A percentile compares a stretch with the other conserved stretches of the same genome.
These are phyloP conservation scores for Conus ventricosus DNA, from an alignment of 1,140 invertebrate genomes.

Conservation along the genomic window DNA sequence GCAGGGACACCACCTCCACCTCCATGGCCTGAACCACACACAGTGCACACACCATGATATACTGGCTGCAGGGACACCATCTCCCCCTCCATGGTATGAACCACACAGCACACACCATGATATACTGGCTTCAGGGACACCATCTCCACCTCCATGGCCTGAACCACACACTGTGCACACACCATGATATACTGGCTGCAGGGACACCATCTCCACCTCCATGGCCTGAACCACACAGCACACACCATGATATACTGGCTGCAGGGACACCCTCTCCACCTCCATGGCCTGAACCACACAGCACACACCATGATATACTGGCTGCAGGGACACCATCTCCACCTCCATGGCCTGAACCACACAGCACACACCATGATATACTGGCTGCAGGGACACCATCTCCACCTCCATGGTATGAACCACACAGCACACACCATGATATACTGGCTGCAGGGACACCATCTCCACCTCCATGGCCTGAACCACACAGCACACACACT, in stretches of 20 bases:
- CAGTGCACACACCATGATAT: too few species aligned
- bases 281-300: neutral
- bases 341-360: too few species aligned
- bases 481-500: too few species aligned
- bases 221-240: neutral
- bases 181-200: neutral
- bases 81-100: neutral
- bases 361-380: too few species aligned
- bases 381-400: too few species aligned
- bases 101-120: neutral
- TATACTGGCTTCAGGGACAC: neutral
- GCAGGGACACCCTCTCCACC: neutral
- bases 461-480: too few species aligned
- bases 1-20: neutral
- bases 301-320: too few species aligned
- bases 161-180: neutral
- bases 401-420: too few species aligned
- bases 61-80: neutral
- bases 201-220: neutral
- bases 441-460: too few species aligned
- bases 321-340: too few species aligned
- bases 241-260: too few species aligned
- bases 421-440: too few species aligned
- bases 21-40: neutral
- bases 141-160: conserved; percentile 5